Evolutionary conservation across 2,888 invertebrate genomes (phyloP).

Genomic region (Ophioninae sp.): DNA sequence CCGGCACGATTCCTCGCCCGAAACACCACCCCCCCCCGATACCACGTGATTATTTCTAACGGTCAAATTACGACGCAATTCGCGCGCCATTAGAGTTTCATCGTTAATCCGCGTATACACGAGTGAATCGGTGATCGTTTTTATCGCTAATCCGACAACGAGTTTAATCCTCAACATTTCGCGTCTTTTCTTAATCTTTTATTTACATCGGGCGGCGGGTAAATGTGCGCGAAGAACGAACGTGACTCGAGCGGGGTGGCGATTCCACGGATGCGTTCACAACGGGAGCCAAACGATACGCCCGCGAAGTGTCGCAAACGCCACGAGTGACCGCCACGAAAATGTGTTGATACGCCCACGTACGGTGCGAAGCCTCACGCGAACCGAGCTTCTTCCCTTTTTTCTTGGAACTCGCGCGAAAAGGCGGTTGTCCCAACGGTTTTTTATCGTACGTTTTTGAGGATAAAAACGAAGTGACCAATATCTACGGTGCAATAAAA

Average conservation of each 20-base stretch:
- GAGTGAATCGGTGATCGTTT: background rate
- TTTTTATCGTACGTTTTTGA: conserved; percentile 3
- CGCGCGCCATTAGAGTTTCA: background rate
- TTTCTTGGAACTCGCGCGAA: background rate
- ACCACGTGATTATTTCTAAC: conserved; percentile 18
- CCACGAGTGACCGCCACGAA: conserved; percentile 34
- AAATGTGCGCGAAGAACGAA: conserved; percentile 13
- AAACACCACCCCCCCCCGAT: background rate
- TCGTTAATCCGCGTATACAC: background rate
- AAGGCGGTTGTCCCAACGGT: background rate
- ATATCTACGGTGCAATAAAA: background rate
- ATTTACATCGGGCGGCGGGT: background rate
- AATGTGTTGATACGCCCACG: conserved; percentile 61
- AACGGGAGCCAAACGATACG: conserved; percentile 54
- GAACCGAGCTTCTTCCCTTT: conserved; percentile 31
- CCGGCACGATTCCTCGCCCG: conserved; percentile 18
- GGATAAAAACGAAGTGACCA: background rate
- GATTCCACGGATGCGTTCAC: conserved; percentile 8
- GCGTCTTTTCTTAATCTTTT: background rate
- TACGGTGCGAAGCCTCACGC: conserved; percentile 41
- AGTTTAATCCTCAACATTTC: background rate
- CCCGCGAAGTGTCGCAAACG: conserved; percentile 33
- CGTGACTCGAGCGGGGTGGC: conserved; percentile 6
- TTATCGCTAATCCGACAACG: background rate
- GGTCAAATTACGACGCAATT: background rate